Evolutionary conservation across 2,113 vertebrate species (phyloP), one percentile per base, ranked within the genome.

Genomic region (Alaudala cheleensis): DNA sequence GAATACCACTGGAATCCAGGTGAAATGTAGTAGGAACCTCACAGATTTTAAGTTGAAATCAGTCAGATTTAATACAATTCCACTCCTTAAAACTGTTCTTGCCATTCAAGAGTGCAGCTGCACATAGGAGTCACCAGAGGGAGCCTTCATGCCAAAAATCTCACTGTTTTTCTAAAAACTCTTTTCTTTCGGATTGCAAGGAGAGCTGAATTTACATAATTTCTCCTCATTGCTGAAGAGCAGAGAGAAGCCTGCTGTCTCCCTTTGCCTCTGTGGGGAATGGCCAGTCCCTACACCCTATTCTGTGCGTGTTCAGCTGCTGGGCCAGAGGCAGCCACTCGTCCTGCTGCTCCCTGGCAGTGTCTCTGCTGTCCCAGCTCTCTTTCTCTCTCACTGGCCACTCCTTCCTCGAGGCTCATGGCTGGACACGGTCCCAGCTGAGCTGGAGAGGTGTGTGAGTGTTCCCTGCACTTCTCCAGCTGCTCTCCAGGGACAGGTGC

Each of bases 121-220:
- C 44, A 40, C 5, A 14, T 39, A 1, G 4, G 1, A 44, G 76
- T 90, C 97, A 93, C 93, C 94, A 97, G 97, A 92, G 97, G 98
- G 97, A 82, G 97, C 97, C 42, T 58, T 70, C 25, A 7, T 19
- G 90, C 86, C 87, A 93, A 57, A 95, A 96, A 94, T 71, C 31
- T 15, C 53, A 24, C 31, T 29, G 10, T 19, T 34, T 42, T 61
- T 50, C 4, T 2, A 22, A 23, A 24, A 66, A 19, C 73, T 78
- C 28, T 0, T 74, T 84, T 25, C 49, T 37, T 37, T 45, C 17
- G 14, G 47, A 37, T 44, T 34, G 21, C n/a, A 22, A 51, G 39
- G 73, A 62, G 86, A 61, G 47, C 34, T 44, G 31, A 89, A 42
- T 61, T 53, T 60, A 44, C 25, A 13, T 14, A 18, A 25, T 47